Percentiles rank a stretch among this genome's conserved stretches.
Evolutionary conservation across 2,888 invertebrate species (phyloP).

Genomic region (Drosophila limbata): DNA sequence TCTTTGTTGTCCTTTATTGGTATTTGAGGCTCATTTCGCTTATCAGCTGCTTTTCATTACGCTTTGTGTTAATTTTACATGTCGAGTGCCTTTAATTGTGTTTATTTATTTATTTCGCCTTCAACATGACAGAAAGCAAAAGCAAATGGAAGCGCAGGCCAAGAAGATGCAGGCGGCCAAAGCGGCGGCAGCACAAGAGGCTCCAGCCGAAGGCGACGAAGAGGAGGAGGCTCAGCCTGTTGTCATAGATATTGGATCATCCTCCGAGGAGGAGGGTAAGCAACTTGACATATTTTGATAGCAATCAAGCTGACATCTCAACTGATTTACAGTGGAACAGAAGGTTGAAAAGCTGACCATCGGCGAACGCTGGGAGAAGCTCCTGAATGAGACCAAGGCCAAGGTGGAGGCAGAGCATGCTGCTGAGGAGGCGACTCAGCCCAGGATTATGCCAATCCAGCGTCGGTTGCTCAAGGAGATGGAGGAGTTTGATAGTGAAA

Average conservation of each 20-base stretch:
- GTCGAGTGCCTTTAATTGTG: conserved; percentile 65
- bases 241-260: conserved; percentile 45
- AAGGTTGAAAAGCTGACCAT: conserved; percentile 85
- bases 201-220: conserved; percentile 50
- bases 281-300: background rate
- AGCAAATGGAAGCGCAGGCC: conserved; percentile 59
- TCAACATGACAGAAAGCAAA: conserved; percentile 56
- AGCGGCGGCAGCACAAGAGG: conserved; percentile 21
- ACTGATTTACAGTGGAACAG: conserved; percentile 42
- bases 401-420: conserved; percentile 84
- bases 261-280: conserved; percentile 73
- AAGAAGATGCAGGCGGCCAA: conserved; percentile 51
- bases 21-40: conserved; percentile 77
- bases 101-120: conserved; percentile 47
- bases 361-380: conserved; percentile 87
- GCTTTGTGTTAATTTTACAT: conserved; percentile 81
- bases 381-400: conserved; percentile 86
- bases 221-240: conserved; percentile 37
- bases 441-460: conserved; percentile 78
- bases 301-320: background rate
- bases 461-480: conserved; percentile 84
- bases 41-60: conserved; percentile 82
- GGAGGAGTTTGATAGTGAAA: conserved; percentile 86
- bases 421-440: conserved; percentile 71
- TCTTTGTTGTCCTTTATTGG: conserved; percentile 60